Evolutionary conservation across 2,888 invertebrate genomes (phyloP).

Genomic region (Gymnocheta viridis): DNA sequence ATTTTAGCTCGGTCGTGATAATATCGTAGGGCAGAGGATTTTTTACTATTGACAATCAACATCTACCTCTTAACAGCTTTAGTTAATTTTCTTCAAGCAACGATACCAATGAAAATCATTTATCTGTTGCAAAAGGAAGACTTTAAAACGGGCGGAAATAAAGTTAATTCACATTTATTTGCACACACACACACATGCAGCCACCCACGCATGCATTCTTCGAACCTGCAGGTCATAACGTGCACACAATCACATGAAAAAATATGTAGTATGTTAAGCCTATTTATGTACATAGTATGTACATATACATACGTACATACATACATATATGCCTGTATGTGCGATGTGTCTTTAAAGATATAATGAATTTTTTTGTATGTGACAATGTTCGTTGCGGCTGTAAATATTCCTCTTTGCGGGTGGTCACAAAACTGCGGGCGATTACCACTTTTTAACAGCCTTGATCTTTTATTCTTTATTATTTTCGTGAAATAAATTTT

Average conservation of each 20-base stretch:
- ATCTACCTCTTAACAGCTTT: background rate
- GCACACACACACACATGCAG: background rate
- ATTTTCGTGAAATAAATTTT: conserved; percentile 24
- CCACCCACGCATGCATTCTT: background rate
- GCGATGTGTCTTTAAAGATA: conserved; percentile 16
- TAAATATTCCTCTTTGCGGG: conserved; percentile 71
- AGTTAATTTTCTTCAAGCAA: conserved; percentile 55
- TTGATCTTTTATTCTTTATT: conserved; percentile 43
- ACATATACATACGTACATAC: background rate
- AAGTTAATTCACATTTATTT: conserved; percentile 36
- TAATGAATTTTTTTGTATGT: conserved; percentile 33
- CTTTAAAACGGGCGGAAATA: conserved; percentile 35
- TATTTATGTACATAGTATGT: background rate
- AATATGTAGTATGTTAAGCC: background rate
- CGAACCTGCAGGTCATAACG: background rate
- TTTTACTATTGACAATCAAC: background rate
- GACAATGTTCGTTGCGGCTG: conserved; percentile 70
- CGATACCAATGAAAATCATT: conserved; percentile 60
- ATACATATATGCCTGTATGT: background rate
- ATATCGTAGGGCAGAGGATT: background rate
- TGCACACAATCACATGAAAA: background rate
- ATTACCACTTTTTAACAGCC: conserved; percentile 66
- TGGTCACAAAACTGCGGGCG: conserved; percentile 69
- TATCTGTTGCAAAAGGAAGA: conserved; percentile 56
- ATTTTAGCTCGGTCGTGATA: background rate